Evolutionary conservation across 2,113 vertebrate genomes (phyloP).

Genomic region (Dicerorhinus sumatrensis): DNA sequence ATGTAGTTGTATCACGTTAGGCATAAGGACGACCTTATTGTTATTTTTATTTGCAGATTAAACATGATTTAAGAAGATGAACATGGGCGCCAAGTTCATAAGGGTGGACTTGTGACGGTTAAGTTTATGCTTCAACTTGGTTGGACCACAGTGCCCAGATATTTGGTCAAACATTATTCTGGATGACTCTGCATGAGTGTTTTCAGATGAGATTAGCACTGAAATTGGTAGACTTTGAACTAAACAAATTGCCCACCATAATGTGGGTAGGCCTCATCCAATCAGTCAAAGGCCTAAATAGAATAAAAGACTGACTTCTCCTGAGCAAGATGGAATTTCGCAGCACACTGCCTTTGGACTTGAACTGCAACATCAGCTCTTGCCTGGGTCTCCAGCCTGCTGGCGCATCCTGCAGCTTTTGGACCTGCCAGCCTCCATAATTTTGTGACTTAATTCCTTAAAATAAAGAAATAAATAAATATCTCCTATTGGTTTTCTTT

Average conservation of each 20-base stretch:
- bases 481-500: not conserved
- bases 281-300: not conserved
- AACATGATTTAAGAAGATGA: not conserved
- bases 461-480: not conserved
- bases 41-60: conserved; percentile 20
- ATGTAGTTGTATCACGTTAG: not conserved
- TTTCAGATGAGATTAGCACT: not conserved
- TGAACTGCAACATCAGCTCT: not conserved
- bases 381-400: not conserved
- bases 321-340: not conserved
- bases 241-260: not conserved
- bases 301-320: not conserved
- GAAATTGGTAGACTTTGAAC: not conserved
- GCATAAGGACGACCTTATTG: not conserved
- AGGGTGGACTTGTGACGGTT: not conserved
- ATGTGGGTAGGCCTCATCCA: not conserved
- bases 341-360: not conserved
- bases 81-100: not conserved
- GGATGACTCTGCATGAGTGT: not conserved
- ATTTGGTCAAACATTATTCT: not conserved
- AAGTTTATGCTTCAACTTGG: not conserved
- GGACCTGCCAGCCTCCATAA: not conserved
- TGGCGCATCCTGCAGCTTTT: not conserved
- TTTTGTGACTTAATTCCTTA: not conserved
- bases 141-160: not conserved